These are phyloP conservation scores for Monopterus albus DNA, from an alignment of 2,113 vertebrate species.

Conservation along the genomic window DNA sequence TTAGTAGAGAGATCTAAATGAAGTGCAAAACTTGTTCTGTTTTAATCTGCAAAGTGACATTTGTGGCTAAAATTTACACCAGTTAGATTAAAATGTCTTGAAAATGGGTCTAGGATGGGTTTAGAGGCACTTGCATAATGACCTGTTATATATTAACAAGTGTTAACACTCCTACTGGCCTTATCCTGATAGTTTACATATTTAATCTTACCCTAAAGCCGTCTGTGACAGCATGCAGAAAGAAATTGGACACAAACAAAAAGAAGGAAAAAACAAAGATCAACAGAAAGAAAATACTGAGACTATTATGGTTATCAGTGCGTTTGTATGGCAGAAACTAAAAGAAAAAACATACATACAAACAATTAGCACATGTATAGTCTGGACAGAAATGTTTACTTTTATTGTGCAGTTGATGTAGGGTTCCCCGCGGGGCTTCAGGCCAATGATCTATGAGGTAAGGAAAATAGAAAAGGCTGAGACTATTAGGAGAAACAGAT, in stretches of 20 bases:
- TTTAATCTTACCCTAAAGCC: constrained; percentile 82
- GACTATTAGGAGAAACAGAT: too few relatives aligned
- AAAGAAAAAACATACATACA: constrained; percentile 47
- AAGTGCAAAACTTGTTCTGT: constrained; percentile 17
- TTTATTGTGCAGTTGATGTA: constrained; percentile 87
- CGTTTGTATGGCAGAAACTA: constrained; percentile 45
- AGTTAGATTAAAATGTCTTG: constrained; percentile 35
- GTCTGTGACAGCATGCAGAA: constrained; percentile 90
- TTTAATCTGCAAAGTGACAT: constrained; percentile 31
- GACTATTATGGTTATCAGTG: constrained; percentile 41
- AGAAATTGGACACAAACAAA: constrained; percentile 81
- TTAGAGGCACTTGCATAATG: constrained; percentile 39
- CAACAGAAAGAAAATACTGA: constrained; percentile 62
- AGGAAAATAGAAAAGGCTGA: constrained; percentile 34
- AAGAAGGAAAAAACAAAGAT: constrained; percentile 49
- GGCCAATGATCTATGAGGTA: constrained; percentile 90
- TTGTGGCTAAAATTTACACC: constrained; percentile 6
- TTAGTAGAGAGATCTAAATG: constrained; percentile 30
- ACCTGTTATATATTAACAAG: constrained; percentile 45
- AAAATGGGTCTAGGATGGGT: constrained; percentile 38
- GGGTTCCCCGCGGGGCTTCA: constrained; percentile 88
- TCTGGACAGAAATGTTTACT: constrained; percentile 78
- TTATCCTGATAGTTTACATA: constrained; percentile 59
- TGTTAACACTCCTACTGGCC: constrained; percentile 50
- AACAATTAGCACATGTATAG: constrained; percentile 9